These are phyloP conservation scores for Drosophila flavopinicola DNA, from an alignment of 2,888 invertebrate species.

Conservation along the genomic window DNA sequence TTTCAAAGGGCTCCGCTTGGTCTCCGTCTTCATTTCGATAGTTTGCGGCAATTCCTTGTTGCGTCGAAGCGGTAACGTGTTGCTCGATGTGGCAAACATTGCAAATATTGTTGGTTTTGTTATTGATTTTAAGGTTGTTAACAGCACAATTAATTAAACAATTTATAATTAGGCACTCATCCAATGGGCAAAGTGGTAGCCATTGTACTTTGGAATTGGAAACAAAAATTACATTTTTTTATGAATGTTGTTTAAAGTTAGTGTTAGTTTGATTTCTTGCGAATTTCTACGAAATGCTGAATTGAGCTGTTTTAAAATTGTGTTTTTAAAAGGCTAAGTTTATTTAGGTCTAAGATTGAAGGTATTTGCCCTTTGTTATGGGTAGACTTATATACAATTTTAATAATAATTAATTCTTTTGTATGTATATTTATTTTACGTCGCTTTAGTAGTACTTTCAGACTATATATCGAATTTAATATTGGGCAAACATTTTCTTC, in stretches of 20 bases:
- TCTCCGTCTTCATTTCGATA: slow-evolving; percentile 52
- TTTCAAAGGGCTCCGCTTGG: slow-evolving; percentile 33
- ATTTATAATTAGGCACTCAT: slow-evolving; percentile 45
- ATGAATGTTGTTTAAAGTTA: too few species aligned
- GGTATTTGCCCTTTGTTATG: too few species aligned
- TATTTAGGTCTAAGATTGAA: neutral
- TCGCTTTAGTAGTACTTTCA: too few species aligned
- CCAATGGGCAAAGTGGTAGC: slow-evolving; percentile 53
- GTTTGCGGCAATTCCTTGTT: slow-evolving; percentile 43
- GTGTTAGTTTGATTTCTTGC: slow-evolving; percentile 50
- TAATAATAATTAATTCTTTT: too few species aligned
- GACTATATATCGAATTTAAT: slow-evolving; percentile 5
- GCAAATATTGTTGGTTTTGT: slow-evolving; percentile 68
- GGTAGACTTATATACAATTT: too few species aligned
- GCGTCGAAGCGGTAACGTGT: slow-evolving; percentile 57
- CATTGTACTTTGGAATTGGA: slow-evolving; percentile 58
- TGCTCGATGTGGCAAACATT: slow-evolving; percentile 75
- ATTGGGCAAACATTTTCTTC: slow-evolving; percentile 18
- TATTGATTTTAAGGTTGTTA: slow-evolving; percentile 48
- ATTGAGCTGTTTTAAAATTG: too few species aligned
- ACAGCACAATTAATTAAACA: slow-evolving; percentile 48
- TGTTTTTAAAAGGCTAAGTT: too few species aligned
- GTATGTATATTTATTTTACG: neutral
- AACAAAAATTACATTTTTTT: slow-evolving; percentile 11
- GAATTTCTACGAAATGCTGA: slow-evolving; percentile 6